Percentiles rank a stretch among this genome's conserved stretches.
Evolutionary conservation across 1,140 invertebrate species (phyloP).

Genomic region (Tetramorium alpestre): DNA sequence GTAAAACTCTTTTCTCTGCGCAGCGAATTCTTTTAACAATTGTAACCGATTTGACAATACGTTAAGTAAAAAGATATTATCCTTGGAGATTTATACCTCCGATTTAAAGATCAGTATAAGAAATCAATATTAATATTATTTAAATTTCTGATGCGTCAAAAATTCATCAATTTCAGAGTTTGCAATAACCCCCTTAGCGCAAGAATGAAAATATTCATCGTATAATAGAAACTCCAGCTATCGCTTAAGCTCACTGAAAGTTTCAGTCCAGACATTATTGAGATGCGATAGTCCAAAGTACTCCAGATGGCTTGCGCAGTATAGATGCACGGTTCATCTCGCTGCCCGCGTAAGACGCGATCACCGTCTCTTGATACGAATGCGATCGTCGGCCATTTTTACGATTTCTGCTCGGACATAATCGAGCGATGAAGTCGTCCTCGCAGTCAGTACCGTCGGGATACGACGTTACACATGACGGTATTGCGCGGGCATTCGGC

Average conservation of each 20-base stretch:
- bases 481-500: conserved; percentile 52
- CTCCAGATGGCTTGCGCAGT: background rate
- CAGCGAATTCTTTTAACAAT: conserved; percentile 26
- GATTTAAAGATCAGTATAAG: no score
- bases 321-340: background rate
- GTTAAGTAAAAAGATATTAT: no score
- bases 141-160: no score
- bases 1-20: conserved; percentile 75
- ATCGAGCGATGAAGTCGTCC: conserved; percentile 70
- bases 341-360: background rate
- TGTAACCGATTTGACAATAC: background rate
- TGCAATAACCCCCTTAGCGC: background rate
- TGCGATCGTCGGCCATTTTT: conserved; percentile 62
- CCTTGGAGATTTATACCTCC: background rate
- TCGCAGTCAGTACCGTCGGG: conserved; percentile 38
- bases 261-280: background rate
- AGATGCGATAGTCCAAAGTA: background rate
- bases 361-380: background rate
- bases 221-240: background rate
- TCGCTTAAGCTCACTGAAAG: background rate
- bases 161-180: no score
- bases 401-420: conserved; percentile 52
- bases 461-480: conserved; percentile 29
- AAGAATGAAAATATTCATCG: background rate
- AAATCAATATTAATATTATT: no score